Conservation (phyloP, 2,797 vertebrate genomes). For the Aplochiton taeniatus region DNA sequence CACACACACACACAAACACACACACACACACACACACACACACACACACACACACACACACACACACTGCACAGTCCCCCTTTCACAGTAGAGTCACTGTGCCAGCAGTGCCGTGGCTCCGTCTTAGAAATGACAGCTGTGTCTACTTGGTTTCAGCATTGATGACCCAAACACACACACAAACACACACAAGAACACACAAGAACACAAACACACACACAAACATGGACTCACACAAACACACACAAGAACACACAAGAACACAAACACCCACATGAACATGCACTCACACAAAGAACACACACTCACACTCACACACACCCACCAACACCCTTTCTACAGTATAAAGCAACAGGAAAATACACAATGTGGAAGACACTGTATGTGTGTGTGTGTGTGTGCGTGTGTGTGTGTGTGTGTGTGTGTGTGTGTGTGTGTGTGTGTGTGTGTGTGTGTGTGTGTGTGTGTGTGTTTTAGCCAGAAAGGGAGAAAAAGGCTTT, state of each 20-base stretch:
- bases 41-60: conserved; percentile 3
- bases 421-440: neutral
- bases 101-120: neutral
- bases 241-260: neutral
- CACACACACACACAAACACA: neutral
- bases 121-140: neutral
- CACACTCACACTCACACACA: neutral
- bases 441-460: too few species aligned
- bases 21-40: neutral
- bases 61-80: neutral
- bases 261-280: too few species aligned
- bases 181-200: too few species aligned
- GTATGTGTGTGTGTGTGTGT: too few species aligned
- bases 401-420: too few species aligned
- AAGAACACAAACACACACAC: too few species aligned
- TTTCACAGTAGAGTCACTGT: neutral
- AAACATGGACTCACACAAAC: neutral
- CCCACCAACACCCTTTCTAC: neutral
- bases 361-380: too few species aligned
- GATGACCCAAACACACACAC: too few species aligned
- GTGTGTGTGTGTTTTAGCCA: too few species aligned
- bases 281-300: too few species aligned
- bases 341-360: neutral
- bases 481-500: neutral
- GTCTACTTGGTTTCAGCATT: neutral